Evolutionary conservation across 2,113 vertebrate genomes (phyloP), one percentile per base, ranked within the genome.

Genomic region (Ranitomeya variabilis): DNA sequence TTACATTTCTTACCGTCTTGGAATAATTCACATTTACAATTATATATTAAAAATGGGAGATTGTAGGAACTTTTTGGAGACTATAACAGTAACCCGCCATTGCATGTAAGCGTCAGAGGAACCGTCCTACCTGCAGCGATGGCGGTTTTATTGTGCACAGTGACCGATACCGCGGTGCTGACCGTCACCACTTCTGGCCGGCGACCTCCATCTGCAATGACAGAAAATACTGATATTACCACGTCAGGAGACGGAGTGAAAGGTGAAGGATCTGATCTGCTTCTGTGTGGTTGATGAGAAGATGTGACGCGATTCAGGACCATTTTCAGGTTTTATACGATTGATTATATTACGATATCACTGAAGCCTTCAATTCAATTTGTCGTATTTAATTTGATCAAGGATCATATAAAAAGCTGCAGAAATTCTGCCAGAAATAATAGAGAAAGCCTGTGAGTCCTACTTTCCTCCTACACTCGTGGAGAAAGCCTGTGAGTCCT

Each of bases 121-220:
- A 16, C 2, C 37, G 15, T 90, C 97, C 92, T 98, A 99, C 98
- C 98, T 99, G 97, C 97, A 89, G 97, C 97, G 11, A 99, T 94
- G 89, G 97, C 97, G 0, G 94, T 97, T 93, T 96, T 99, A 91
- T 96, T 95, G 21, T 96, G 96, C 90, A 97, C 96, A 0, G 95
- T 93, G 86, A 99, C 96, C 0, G 96, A 92, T 67, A 98, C 93
- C 3, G 97, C 93, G 0, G 97, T 99, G 95, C 96, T 95, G 2
- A 95, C 93, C 0, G 97, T 97, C 82, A 97, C 91, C 1, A 95
- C 95, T 81, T 90, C 91, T 0, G 94, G 94, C 67, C 87, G 90
- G 88, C 12, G 16, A 0, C 90, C 90, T 71, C 93, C 94, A 62
- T 95, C 97, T 98, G 94, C 60, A 69, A 91, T 91, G 90, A 91